Percentiles rank a stretch among this genome's conserved stretches.
These are phyloP conservation scores for Phaethon lepturus DNA, from an alignment of 2,113 vertebrate genomes.

Conservation along the genomic window DNA sequence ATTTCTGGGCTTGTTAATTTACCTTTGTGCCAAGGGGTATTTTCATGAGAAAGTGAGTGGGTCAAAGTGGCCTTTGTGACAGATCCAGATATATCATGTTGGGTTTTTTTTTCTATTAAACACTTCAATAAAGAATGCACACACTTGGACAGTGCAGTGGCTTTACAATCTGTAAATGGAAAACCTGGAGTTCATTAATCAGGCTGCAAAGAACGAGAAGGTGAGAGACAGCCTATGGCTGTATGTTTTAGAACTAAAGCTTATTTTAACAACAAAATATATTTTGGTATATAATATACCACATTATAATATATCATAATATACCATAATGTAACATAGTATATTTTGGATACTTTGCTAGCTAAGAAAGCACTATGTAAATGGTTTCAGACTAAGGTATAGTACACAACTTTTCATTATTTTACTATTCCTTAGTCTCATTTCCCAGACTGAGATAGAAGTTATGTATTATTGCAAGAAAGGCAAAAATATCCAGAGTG, in stretches of 20 bases:
- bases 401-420: background rate
- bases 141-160: conserved; percentile 1
- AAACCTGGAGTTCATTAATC: conserved; percentile 30
- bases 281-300: too few species aligned
- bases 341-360: conserved; percentile 15
- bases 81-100: background rate
- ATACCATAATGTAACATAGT: background rate
- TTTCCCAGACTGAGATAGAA: background rate
- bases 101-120: background rate
- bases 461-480: background rate
- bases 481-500: background rate
- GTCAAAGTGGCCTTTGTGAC: background rate
- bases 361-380: background rate
- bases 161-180: conserved; percentile 18
- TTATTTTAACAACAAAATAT: too few species aligned
- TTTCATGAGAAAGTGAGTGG: background rate
- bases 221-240: background rate
- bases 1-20: background rate
- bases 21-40: background rate
- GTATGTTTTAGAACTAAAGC: conserved; percentile 22
- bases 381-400: background rate
- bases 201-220: background rate
- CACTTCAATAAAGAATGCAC: background rate
- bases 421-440: background rate
- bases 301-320: too few species aligned